A percentile compares a stretch with the other conserved stretches of the same genome.
Evolutionary conservation across 2,113 vertebrate genomes (phyloP).

Genomic region (Limnothrissa miodon): DNA sequence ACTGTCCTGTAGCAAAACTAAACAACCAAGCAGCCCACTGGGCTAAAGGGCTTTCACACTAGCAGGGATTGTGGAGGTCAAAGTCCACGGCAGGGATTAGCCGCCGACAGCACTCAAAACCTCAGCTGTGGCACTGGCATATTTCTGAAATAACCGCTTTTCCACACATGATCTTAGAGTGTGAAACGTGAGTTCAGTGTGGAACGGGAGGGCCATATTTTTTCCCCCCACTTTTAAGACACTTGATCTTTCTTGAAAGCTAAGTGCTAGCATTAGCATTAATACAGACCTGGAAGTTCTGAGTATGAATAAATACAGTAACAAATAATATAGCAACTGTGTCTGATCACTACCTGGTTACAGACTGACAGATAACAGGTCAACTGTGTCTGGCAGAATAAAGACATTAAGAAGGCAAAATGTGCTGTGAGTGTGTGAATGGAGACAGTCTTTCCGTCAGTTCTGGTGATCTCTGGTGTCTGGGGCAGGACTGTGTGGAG

Average conservation of each 20-base stretch:
- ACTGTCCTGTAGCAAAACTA: not conserved
- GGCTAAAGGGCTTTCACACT: not conserved
- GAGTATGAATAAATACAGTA: too few relatives aligned
- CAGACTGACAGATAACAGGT: too few relatives aligned
- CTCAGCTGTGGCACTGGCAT: not conserved
- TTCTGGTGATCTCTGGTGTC: not conserved
- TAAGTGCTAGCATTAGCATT: not conserved
- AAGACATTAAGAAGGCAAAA: too few relatives aligned
- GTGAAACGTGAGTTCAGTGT: not conserved
- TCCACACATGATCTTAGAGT: not conserved
- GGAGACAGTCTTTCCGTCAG: not conserved
- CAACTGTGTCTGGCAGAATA: too few relatives aligned
- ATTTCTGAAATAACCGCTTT: not conserved
- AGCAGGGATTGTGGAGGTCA: not conserved
- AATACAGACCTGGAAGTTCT: not conserved
- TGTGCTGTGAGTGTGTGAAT: not conserved
- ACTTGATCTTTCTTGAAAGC: not conserved
- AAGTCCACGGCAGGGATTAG: slow-evolving; percentile 23
- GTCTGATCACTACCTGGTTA: not conserved
- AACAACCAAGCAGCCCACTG: slow-evolving; percentile 8
- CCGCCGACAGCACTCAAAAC: not conserved
- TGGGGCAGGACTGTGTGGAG: not conserved
- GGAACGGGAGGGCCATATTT: not conserved
- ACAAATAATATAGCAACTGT: not conserved
- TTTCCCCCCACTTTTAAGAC: not conserved